Conservation (phyloP, 2,113 vertebrate species). For the Brachionichthys hirsutus region DNA sequence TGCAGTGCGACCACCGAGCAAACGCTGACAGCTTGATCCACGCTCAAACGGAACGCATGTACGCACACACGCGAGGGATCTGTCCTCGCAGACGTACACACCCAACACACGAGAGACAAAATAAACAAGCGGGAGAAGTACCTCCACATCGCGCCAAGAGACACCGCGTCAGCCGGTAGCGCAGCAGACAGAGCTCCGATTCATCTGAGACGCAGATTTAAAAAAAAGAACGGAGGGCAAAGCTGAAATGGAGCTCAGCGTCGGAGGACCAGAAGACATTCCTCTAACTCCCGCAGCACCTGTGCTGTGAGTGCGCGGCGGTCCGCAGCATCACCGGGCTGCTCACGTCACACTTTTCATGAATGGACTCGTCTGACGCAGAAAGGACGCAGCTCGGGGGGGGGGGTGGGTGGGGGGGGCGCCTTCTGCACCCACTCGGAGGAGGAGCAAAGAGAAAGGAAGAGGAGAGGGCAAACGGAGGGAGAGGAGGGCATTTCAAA, state of each 20-base stretch:
- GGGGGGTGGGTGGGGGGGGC: constrained; percentile 16
- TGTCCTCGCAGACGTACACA: neutral
- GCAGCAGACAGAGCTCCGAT: constrained; percentile 57
- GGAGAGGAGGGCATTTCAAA: constrained; percentile 43
- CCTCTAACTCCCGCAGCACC: constrained; percentile 62
- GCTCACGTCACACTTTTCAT: constrained; percentile 81
- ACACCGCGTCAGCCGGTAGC: constrained; percentile 59
- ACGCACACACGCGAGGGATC: constrained; percentile 6
- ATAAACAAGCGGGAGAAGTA: constrained; percentile 13
- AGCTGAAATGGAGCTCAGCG: constrained; percentile 1
- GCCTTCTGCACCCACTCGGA: constrained; percentile 30
- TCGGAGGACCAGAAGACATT: constrained; percentile 44
- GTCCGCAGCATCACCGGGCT: constrained; percentile 55
- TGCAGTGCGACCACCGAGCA: constrained; percentile 41
- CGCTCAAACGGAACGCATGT: constrained; percentile 15
- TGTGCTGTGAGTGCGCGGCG: constrained; percentile 68
- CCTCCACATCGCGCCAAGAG: constrained; percentile 31
- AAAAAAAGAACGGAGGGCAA: constrained; percentile 1
- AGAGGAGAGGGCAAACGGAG: constrained; percentile 27
- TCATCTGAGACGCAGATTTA: constrained; percentile 46
- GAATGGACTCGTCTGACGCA: constrained; percentile 80
- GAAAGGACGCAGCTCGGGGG: constrained; percentile 59
- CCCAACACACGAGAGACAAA: constrained; percentile 11
- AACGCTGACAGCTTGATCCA: constrained; percentile 50
- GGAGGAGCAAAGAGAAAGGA: constrained; percentile 41